Conservation (phyloP, 23 tunicate species). For the Styela plicata region DNA sequence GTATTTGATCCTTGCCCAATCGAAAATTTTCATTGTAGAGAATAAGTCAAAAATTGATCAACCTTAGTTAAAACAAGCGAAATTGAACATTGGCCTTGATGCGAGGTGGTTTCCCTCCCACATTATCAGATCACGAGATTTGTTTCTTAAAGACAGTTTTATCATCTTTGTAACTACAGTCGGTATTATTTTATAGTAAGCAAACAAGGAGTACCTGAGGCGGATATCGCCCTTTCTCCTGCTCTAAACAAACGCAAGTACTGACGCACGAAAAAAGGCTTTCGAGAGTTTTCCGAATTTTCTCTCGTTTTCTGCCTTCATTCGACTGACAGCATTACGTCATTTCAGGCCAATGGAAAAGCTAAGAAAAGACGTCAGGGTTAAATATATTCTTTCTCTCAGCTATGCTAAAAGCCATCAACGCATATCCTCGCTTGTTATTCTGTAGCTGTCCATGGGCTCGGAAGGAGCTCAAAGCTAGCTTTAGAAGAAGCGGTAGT, state of each 20-base stretch:
- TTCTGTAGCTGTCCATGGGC: neutral
- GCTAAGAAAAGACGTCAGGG: conserved; percentile 37
- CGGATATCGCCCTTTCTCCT: neutral
- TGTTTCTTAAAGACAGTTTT: neutral
- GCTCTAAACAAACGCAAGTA: neutral
- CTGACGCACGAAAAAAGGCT: conserved; percentile 4
- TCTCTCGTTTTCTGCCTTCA: conserved; percentile 28
- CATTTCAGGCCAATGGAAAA: conserved; percentile 41
- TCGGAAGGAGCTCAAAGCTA: neutral
- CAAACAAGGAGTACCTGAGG: conserved; percentile 5
- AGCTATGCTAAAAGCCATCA: neutral
- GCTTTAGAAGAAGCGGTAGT: too few relatives aligned
- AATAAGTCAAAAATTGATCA: too few relatives aligned
- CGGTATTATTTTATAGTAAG: neutral
- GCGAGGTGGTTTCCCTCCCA: neutral
- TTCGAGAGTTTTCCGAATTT: neutral
- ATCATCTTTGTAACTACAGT: neutral
- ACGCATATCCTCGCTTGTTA: neutral
- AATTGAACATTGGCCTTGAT: too few relatives aligned
- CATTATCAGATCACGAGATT: neutral
- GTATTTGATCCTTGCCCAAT: too few relatives aligned
- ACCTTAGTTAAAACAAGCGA: too few relatives aligned
- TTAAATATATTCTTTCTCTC: neutral
- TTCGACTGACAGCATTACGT: conserved; percentile 42
- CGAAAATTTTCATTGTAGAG: too few relatives aligned